Evolutionary conservation across 2,113 vertebrate genomes (phyloP).

Genomic region (Sander lucioperca): DNA sequence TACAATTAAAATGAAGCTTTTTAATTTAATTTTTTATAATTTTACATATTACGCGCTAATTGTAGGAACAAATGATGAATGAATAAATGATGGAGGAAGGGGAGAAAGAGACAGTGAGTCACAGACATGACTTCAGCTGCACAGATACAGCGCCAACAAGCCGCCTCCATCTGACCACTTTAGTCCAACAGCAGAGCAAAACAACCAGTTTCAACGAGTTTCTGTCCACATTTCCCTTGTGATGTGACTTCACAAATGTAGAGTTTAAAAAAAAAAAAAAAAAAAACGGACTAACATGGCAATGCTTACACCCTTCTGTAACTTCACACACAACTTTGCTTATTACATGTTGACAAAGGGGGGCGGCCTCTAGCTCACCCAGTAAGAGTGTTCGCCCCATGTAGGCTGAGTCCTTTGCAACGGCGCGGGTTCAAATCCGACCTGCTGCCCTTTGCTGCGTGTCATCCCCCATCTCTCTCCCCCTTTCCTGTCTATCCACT

Average conservation of each 20-base stretch:
- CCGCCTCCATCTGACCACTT: conserved; percentile 60
- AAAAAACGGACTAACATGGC: neutral
- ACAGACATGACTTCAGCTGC: conserved; percentile 75
- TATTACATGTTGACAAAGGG: neutral
- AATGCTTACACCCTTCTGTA: neutral
- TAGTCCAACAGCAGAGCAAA: conserved; percentile 32
- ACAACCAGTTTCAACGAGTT: conserved; percentile 22
- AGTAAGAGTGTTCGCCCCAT: too few species aligned
- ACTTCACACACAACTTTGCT: neutral
- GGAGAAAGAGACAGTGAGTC: conserved; percentile 56
- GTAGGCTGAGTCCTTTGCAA: too few species aligned
- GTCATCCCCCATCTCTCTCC: too few species aligned
- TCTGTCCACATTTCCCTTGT: conserved; percentile 16
- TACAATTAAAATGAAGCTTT: conserved; percentile 9
- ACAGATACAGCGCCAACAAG: conserved; percentile 52
- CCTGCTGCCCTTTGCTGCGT: too few species aligned
- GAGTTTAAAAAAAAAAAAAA: neutral
- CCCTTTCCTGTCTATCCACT: too few species aligned
- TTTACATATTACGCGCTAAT: conserved; percentile 33
- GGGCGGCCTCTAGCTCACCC: too few species aligned
- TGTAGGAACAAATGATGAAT: conserved; percentile 54
- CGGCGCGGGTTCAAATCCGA: too few species aligned
- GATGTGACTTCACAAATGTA: neutral
- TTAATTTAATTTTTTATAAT: conserved; percentile 15
- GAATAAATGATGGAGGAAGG: conserved; percentile 29